These are phyloP conservation scores for Torymus auratus DNA, from an alignment of 2,888 invertebrate genomes.

Conservation along the genomic window DNA sequence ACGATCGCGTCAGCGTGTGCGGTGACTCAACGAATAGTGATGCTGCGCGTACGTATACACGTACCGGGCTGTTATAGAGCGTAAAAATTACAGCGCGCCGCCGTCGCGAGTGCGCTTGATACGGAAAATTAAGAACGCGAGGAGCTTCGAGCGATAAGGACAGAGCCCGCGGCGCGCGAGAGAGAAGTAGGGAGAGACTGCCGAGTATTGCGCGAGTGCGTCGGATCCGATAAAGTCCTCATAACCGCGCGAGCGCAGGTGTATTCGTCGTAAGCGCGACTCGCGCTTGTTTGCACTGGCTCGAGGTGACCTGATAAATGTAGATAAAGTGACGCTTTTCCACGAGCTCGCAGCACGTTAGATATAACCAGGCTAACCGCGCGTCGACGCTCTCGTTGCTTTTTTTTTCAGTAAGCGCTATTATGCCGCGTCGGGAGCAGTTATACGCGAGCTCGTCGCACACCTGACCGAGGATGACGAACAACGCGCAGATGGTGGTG, in stretches of 20 bases:
- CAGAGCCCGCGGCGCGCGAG: neutral
- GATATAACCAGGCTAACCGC: too few species aligned
- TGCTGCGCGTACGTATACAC: slow-evolving; percentile 1
- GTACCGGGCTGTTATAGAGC: neutral
- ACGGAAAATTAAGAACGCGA: slow-evolving; percentile 47
- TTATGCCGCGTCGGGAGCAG: too few species aligned
- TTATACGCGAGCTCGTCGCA: neutral
- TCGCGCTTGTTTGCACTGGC: slow-evolving; percentile 3
- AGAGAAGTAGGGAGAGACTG: neutral
- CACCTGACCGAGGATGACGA: slow-evolving; percentile 42
- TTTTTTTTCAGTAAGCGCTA: too few species aligned
- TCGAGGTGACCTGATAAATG: slow-evolving; percentile 55
- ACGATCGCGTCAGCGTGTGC: too few species aligned
- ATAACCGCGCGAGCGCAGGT: slow-evolving; percentile 31
- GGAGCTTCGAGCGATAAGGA: slow-evolving; percentile 44
- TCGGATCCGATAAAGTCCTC: slow-evolving; percentile 46
- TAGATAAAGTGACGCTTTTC: slow-evolving; percentile 56
- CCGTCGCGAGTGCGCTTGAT: neutral
- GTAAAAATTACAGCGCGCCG: neutral
- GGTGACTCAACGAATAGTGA: slow-evolving; percentile 28
- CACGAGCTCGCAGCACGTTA: neutral
- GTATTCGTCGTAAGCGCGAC: slow-evolving; percentile 10
- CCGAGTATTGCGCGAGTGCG: too few species aligned
- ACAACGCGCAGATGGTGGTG: slow-evolving; percentile 29
- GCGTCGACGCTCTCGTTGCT: too few species aligned